Percentiles rank a stretch among this genome's conserved stretches.
Conservation (phyloP, 2,888 invertebrate genomes). For the Epicampocera succincta region DNA sequence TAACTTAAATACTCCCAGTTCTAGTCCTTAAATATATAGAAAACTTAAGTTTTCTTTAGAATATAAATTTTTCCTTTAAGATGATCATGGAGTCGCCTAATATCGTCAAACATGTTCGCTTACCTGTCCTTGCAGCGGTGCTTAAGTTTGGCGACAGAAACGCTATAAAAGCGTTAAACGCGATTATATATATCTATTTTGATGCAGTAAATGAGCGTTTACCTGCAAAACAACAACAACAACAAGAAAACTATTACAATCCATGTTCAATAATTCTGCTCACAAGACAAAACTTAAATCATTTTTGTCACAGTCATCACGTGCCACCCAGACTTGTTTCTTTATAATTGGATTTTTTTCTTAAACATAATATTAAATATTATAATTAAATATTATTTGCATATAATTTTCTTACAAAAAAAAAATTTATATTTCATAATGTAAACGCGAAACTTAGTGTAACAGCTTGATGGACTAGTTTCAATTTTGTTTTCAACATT, state of each 20-base stretch:
- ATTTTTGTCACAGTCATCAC: slow-evolving; percentile 61
- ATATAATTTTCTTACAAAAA: slow-evolving; percentile 39
- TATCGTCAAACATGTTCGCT: not conserved
- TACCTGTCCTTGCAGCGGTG: slow-evolving; percentile 48
- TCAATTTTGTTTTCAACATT: not conserved
- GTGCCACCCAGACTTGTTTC: slow-evolving; percentile 61
- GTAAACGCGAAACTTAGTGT: slow-evolving; percentile 22
- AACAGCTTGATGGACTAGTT: slow-evolving; percentile 51
- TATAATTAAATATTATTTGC: slow-evolving; percentile 65
- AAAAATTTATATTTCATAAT: slow-evolving; percentile 27
- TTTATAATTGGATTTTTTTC: slow-evolving; percentile 28
- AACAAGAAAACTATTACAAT: slow-evolving; percentile 17
- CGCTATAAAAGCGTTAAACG: slow-evolving; percentile 46
- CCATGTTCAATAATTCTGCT: slow-evolving; percentile 28
- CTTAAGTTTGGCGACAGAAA: slow-evolving; percentile 55
- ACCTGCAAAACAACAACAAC: slow-evolving; percentile 42
- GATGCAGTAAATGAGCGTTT: slow-evolving; percentile 33
- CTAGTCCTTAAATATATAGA: no score
- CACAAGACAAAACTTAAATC: slow-evolving; percentile 32
- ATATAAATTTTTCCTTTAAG: not conserved
- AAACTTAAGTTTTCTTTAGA: not conserved
- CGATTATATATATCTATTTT: slow-evolving; percentile 39
- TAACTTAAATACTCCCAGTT: no score
- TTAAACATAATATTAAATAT: slow-evolving; percentile 40
- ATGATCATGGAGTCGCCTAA: not conserved